Percentiles rank a stretch among this genome's conserved stretches.
phyloP scores from a whole-genome alignment of 1,140 invertebrate species.

The Atopsyche davidsoni region DNA sequence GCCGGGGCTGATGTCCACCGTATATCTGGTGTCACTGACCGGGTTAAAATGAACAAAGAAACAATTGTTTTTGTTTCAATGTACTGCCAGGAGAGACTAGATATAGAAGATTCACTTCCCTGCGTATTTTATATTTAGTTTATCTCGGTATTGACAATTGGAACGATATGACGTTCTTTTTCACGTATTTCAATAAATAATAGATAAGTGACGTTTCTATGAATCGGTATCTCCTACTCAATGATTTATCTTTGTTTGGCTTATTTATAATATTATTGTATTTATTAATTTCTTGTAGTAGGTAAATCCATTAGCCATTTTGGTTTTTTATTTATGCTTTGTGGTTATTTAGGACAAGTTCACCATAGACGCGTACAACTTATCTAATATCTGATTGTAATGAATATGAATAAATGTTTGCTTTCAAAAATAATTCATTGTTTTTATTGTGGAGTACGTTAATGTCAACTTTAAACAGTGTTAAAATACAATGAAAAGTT shows the following conservation, averaged over 20 bases:
- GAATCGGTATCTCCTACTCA: too few species aligned
- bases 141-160: constrained; percentile 45
- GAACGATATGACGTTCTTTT: constrained; percentile 15
- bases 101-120: constrained; percentile 37
- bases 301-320: constrained; percentile 1
- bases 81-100: constrained; percentile 51
- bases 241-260: constrained; percentile 18
- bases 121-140: constrained; percentile 48
- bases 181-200: constrained; percentile 25
- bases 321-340: constrained; percentile 12
- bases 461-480: too few species aligned
- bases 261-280: constrained; percentile 19
- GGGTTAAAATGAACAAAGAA: constrained; percentile 28
- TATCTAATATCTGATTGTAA: constrained; percentile 29
- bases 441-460: too few species aligned
- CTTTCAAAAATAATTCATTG: constrained; percentile 18
- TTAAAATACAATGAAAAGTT: too few species aligned
- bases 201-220: constrained; percentile 29
- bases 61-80: constrained; percentile 30
- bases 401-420: constrained; percentile 30
- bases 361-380: constrained; percentile 28
- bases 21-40: constrained; percentile 13
- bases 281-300: constrained; percentile 11
- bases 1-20: constrained; percentile 1
- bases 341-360: constrained; percentile 13